phyloP scores from a whole-genome alignment of 1,140 invertebrate genomes.

The Drosophila teissieri region DNA sequence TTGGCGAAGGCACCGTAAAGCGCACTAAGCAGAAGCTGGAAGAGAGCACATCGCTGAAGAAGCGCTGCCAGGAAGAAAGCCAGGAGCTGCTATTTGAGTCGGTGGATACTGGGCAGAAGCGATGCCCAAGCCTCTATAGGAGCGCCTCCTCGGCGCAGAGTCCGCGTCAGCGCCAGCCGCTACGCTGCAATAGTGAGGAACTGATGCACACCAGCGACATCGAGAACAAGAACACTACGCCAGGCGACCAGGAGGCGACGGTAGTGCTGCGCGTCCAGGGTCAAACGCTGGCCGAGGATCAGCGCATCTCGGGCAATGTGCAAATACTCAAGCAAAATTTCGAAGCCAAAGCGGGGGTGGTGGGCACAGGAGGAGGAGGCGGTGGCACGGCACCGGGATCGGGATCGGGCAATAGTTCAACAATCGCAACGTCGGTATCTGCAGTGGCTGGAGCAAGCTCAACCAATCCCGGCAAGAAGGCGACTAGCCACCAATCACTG shows the following conservation, averaged over 20 bases:
- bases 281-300: constrained; percentile 57
- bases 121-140: constrained; percentile 64
- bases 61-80: constrained; percentile 85
- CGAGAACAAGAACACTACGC: constrained; percentile 75
- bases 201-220: constrained; percentile 82
- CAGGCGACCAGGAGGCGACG: constrained; percentile 33
- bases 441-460: constrained; percentile 4
- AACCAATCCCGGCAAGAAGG: constrained; percentile 15
- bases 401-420: constrained; percentile 73
- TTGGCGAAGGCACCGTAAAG: constrained; percentile 88
- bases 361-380: constrained; percentile 22
- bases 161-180: constrained; percentile 58
- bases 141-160: constrained; percentile 70
- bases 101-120: constrained; percentile 45
- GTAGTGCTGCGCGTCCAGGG: constrained; percentile 54
- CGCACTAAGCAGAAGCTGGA: constrained; percentile 91
- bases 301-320: constrained; percentile 88
- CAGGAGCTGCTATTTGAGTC: constrained; percentile 46
- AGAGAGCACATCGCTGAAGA: constrained; percentile 86
- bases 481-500: constrained; percentile 77
- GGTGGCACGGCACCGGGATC: constrained; percentile 61
- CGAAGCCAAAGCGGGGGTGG: constrained; percentile 89
- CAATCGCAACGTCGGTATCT: constrained; percentile 17
- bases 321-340: constrained; percentile 94
- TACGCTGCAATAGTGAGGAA: constrained; percentile 82